Conservation (phyloP, 2,797 vertebrate species). For the Sebastes oblongus region DNA sequence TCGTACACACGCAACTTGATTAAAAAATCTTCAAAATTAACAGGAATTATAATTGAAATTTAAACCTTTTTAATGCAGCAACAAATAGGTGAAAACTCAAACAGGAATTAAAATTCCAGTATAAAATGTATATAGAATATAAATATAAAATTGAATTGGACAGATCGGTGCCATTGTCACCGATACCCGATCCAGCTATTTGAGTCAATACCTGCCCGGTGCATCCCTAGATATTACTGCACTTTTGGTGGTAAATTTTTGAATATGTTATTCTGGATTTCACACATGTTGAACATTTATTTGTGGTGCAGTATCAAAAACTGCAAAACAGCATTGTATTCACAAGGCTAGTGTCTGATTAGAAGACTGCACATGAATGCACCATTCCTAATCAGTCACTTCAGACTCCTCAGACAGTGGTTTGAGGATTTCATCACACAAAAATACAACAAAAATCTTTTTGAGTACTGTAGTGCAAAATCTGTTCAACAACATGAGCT, state of each 20-base stretch:
- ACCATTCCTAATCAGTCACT: not conserved
- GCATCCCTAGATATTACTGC: too few relatives aligned
- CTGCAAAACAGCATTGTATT: not conserved
- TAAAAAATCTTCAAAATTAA: too few relatives aligned
- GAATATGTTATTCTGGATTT: not conserved
- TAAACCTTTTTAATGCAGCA: too few relatives aligned
- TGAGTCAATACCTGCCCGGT: too few relatives aligned
- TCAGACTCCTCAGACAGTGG: not conserved
- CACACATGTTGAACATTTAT: not conserved
- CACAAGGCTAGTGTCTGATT: not conserved
- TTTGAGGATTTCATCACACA: not conserved
- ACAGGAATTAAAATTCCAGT: too few relatives aligned
- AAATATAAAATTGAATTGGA: too few relatives aligned
- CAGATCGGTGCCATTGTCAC: too few relatives aligned
- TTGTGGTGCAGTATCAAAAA: not conserved
- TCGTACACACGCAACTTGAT: too few relatives aligned
- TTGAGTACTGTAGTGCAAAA: not conserved
- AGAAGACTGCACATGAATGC: not conserved
- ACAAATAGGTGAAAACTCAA: too few relatives aligned
- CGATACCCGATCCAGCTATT: too few relatives aligned
- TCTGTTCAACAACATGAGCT: not conserved
- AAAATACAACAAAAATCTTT: not conserved
- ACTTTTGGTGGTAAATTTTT: not conserved
- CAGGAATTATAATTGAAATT: too few relatives aligned
- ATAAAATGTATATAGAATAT: too few relatives aligned